A percentile compares a stretch with the other conserved stretches of the same genome.
Conservation (phyloP, 2,888 invertebrate genomes). For the Podotricha telesiphe region DNA sequence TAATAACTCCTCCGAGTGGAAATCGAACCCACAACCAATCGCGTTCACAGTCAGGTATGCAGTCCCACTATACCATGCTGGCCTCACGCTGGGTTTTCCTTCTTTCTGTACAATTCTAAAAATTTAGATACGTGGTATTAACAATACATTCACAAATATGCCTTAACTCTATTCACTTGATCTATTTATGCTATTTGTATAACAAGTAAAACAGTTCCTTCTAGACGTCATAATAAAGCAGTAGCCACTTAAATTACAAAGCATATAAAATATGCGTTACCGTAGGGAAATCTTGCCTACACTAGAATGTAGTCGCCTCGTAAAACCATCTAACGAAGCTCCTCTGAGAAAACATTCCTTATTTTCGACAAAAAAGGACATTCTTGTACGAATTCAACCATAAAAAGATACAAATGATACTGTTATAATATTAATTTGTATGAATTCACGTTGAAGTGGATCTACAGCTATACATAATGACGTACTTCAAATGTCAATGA, state of each 20-base stretch:
- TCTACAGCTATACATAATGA: conserved; percentile 13
- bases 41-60: too few species aligned
- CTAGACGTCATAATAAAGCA: conserved; percentile 54
- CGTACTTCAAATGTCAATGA: conserved; percentile 12
- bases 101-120: too few species aligned
- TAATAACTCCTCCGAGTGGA: too few species aligned
- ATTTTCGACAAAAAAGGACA: conserved; percentile 47
- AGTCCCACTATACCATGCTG: too few species aligned
- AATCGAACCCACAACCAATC: too few species aligned
- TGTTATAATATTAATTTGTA: conserved; percentile 12
- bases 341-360: conserved; percentile 55
- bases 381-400: conserved; percentile 37
- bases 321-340: conserved; percentile 69
- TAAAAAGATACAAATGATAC: conserved; percentile 39
- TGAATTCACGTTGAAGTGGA: conserved; percentile 8
- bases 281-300: conserved; percentile 74
- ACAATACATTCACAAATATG: too few species aligned
- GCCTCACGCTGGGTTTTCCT: too few species aligned
- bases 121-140: too few species aligned
- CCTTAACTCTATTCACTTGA: background rate
- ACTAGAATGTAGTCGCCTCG: conserved; percentile 64
- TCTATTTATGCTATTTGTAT: conserved; percentile 31
- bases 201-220: conserved; percentile 27
- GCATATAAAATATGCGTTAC: conserved; percentile 75
- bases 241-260: conserved; percentile 70